A percentile compares a stretch with the other conserved stretches of the same genome.
phyloP scores from a whole-genome alignment of 92 coral and sea anemone genomes.

The Zoanthus solanderi region DNA sequence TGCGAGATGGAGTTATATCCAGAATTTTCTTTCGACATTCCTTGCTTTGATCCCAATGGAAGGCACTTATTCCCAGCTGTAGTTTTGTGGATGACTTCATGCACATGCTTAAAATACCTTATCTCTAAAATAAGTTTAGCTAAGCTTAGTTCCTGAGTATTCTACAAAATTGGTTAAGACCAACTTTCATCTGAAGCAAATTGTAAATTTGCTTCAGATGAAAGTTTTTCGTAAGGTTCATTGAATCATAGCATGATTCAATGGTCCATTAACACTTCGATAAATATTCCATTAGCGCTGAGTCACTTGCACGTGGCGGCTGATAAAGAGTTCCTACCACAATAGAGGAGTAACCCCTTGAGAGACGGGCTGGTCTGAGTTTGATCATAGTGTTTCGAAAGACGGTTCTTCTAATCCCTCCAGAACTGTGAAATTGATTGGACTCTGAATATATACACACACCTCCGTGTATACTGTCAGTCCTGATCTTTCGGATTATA shows the following conservation, averaged over 20 bases:
- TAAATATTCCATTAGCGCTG: not conserved
- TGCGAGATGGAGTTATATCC: no score
- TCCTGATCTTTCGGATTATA: not conserved
- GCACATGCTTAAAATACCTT: no score
- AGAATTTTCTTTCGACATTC: no score
- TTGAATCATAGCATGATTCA: not conserved
- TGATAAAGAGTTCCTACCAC: slow-evolving; percentile 52
- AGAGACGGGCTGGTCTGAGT: slow-evolving; percentile 44
- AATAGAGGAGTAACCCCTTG: slow-evolving; percentile 57
- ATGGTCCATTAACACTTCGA: not conserved
- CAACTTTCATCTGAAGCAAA: no score
- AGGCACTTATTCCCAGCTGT: no score
- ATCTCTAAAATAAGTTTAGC: no score
- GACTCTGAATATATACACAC: slow-evolving; percentile 10
- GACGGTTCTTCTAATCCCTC: slow-evolving; percentile 19
- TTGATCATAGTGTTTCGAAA: slow-evolving; percentile 21
- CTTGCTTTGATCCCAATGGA: no score
- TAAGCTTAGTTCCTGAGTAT: not conserved
- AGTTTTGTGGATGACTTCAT: no score
- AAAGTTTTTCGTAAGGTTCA: not conserved
- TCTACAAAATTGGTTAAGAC: not conserved
- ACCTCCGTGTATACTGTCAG: slow-evolving; percentile 9
- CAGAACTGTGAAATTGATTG: slow-evolving; percentile 31
- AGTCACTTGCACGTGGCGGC: slow-evolving; percentile 58
- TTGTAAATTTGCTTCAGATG: not conserved